A percentile compares a stretch with the other conserved stretches of the same genome.
Conservation (phyloP, 1,140 invertebrate genomes). For the Cepaea nemoralis region DNA sequence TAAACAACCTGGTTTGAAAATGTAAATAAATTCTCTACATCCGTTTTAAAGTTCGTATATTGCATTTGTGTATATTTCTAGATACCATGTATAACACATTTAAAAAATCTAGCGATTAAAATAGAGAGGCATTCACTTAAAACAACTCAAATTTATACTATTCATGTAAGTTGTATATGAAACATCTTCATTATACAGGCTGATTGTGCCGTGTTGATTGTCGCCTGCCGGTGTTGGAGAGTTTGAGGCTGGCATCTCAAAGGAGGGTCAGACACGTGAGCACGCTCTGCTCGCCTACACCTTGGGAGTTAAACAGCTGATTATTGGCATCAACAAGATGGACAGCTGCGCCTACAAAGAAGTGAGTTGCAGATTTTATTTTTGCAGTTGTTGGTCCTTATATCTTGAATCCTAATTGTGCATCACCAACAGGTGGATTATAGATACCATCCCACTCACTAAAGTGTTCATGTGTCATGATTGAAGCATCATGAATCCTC, state of each 20-base stretch:
- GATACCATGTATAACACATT: too few species aligned
- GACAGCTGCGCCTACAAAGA: constrained; percentile 96
- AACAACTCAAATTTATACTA: too few species aligned
- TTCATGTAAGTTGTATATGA: neutral
- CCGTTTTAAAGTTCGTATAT: too few species aligned
- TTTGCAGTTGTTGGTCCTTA: too few species aligned
- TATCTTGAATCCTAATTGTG: too few species aligned
- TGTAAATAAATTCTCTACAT: neutral
- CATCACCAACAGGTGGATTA: too few species aligned
- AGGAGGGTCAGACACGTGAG: constrained; percentile 99
- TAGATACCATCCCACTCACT: too few species aligned
- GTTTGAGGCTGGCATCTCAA: constrained; percentile 98
- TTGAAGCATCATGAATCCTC: too few species aligned
- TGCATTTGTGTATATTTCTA: too few species aligned
- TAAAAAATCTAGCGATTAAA: too few species aligned
- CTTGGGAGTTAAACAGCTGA: constrained; percentile 96
- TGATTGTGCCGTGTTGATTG: constrained; percentile 97
- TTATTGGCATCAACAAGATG: constrained; percentile 99
- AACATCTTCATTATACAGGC: constrained; percentile 79
- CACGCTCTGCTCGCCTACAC: constrained; percentile 98
- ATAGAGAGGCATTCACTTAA: too few species aligned
- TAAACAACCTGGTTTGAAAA: neutral
- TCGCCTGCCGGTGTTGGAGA: constrained; percentile 97
- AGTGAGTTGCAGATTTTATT: constrained; percentile 50
- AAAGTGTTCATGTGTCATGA: too few species aligned